Evolutionary conservation across 92 coral and sea anemone species (phyloP), one percentile per base, ranked within the genome.

Genomic region (Nematostella vectensis): DNA sequence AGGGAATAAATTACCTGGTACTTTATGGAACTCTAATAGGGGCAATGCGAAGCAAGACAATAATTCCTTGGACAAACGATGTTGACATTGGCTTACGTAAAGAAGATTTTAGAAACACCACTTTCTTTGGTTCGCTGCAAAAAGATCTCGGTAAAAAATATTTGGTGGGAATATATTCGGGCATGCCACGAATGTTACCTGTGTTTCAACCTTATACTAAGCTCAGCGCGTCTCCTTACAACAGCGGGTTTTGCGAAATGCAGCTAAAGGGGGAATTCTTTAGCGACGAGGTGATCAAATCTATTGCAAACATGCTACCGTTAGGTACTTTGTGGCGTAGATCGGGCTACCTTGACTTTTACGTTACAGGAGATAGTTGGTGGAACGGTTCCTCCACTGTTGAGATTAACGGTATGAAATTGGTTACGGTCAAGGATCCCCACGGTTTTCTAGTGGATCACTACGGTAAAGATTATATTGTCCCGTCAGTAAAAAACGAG

Each of bases 391-490:
- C 63, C 3, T 33, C 50, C 10, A 31, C 54, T 3, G 44, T 65
- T 8, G 54, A 62, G 17, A 65, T 65, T 3, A 65, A 65, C 23
- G 40, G 40, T 6, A 48, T 54, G 27, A 43, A 48, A 30, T 82
- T 56, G 29, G 25, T 29, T 10, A 76, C 79, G 11, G 50, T 71
- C 10, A 76, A 78, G 65, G 75, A 76, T 1, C 54, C 65, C 15
- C 48, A 65, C 15, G 54, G 61, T 36, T 79, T 70, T 37, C 31
- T 82, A 29, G 25, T 27, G 11, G 65, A 60, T 49, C 76, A 75
- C 75, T 82, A 82, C 50, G 83, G 89, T 8, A 66, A 52, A 21
- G 33, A 61, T 16, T 82, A 77, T 30, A 49, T 40, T n/a, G n/a
- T n/a, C n/a, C n/a, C n/a, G n/a, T n/a, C n/a, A n/a, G n/a, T n/a